Evolutionary conservation across 2,797 vertebrate species (phyloP).

Genomic region (Schizopygopsis pylzovi): DNA sequence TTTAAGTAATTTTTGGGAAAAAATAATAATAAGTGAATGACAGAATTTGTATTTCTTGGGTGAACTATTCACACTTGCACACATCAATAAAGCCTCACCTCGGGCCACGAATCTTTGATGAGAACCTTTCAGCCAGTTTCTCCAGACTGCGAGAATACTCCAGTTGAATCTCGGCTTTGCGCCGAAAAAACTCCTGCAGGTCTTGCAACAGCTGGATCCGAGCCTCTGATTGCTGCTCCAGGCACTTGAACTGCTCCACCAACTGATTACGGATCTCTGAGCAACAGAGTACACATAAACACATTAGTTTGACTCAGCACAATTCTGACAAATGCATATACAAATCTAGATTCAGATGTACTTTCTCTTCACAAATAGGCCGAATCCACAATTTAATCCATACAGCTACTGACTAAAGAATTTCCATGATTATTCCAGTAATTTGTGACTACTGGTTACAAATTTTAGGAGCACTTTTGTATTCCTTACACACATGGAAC

Average conservation of each 20-base stretch:
- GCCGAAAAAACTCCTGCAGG: conserved; percentile 97
- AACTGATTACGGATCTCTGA: conserved; percentile 96
- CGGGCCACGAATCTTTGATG: conserved; percentile 88
- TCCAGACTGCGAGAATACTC: conserved; percentile 96
- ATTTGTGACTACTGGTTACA: background rate
- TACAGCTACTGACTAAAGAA: conserved; percentile 4
- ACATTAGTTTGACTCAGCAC: conserved; percentile 13
- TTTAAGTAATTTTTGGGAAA: background rate
- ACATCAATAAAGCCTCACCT: conserved; percentile 32
- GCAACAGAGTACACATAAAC: conserved; percentile 56
- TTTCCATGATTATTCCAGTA: background rate
- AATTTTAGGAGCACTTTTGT: background rate
- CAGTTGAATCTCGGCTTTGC: conserved; percentile 96
- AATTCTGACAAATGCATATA: background rate
- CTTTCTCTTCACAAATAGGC: background rate
- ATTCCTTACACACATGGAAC: conserved; percentile 2
- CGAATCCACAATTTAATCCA: background rate
- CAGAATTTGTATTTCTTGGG: background rate
- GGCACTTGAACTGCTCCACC: conserved; percentile 96
- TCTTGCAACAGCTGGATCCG: conserved; percentile 96
- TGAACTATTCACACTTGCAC: conserved; percentile 6
- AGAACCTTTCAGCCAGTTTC: conserved; percentile 95
- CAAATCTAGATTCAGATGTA: background rate
- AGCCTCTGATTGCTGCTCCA: conserved; percentile 97
- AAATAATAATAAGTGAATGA: background rate